Evolutionary conservation across 2,888 invertebrate genomes (phyloP).

Genomic region (Tipula vernalis): DNA sequence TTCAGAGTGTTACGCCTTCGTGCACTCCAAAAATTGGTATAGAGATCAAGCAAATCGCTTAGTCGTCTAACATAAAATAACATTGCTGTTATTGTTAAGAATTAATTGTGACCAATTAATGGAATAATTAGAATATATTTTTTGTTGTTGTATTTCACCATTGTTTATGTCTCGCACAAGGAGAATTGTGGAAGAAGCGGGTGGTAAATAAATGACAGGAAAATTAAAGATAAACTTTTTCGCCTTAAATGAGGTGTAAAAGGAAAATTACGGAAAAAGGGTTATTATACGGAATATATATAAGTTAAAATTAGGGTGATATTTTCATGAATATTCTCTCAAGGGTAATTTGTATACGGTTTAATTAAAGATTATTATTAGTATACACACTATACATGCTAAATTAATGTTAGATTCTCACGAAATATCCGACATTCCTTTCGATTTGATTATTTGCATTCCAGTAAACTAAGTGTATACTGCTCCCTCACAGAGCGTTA

Average conservation of each 20-base stretch:
- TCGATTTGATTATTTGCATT: background rate
- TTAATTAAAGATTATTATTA: background rate
- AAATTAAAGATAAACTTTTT: slow-evolving; percentile 4
- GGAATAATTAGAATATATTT: background rate
- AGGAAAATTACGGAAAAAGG: background rate
- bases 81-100: background rate
- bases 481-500: background rate
- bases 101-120: background rate
- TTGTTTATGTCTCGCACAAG: background rate
- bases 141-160: background rate
- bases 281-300: background rate
- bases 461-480: background rate
- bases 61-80: background rate
- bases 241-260: background rate
- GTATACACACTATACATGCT: background rate
- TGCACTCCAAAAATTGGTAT: background rate
- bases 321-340: background rate
- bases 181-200: background rate
- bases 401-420: background rate
- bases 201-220: background rate
- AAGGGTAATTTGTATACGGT: background rate
- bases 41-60: background rate
- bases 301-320: background rate
- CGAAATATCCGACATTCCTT: background rate
- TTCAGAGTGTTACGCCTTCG: background rate